Conservation (phyloP, 2,113 vertebrate species). For the Erythrocebus patas region DNA sequence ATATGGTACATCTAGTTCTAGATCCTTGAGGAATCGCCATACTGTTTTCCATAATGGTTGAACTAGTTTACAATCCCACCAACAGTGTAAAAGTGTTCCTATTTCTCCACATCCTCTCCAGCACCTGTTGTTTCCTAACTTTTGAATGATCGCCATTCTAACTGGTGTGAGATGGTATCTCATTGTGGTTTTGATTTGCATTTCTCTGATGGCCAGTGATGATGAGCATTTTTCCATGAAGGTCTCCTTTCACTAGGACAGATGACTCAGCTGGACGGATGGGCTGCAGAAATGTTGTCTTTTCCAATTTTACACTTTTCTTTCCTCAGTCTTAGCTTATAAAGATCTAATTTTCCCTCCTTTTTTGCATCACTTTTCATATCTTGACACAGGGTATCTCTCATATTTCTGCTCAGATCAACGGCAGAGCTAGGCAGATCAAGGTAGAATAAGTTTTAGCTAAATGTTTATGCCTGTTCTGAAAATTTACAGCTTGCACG, state of each 20-base stretch:
- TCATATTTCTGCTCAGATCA: constrained; percentile 34
- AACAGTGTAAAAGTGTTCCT: too few species aligned
- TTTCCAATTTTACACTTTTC: constrained; percentile 38
- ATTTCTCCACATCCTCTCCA: too few species aligned
- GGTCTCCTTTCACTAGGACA: neutral
- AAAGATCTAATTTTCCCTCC: neutral
- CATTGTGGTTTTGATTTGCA: too few species aligned
- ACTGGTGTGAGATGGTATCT: too few species aligned
- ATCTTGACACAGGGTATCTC: neutral
- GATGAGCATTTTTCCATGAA: too few species aligned
- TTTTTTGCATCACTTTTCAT: constrained; percentile 20
- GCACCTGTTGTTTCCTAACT: too few species aligned
- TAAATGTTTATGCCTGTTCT: neutral
- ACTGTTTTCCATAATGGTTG: too few species aligned
- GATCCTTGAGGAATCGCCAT: too few species aligned
- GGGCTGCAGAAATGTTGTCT: constrained; percentile 20
- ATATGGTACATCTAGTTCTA: too few species aligned
- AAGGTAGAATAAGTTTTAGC: neutral
- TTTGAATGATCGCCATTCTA: too few species aligned
- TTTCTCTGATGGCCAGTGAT: too few species aligned
- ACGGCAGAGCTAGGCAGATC: neutral
- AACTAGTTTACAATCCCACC: too few species aligned
- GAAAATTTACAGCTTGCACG: neutral
- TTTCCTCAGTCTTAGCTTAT: neutral
- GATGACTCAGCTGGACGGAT: constrained; percentile 5